phyloP scores from a whole-genome alignment of 2,888 invertebrate species.

The Dorcus parallelipipedus region DNA sequence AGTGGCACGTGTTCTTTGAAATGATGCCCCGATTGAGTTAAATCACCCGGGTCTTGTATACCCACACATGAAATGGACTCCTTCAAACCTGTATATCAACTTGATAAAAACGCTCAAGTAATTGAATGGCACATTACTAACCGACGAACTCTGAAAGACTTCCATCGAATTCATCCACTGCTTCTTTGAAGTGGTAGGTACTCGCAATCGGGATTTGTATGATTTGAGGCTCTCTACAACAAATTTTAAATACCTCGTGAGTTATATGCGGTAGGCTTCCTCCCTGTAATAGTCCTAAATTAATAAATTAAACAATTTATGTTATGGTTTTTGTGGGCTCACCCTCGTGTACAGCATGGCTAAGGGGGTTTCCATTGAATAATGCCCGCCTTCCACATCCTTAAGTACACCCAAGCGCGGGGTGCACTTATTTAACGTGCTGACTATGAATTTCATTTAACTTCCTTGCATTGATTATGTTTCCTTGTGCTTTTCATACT shows the following conservation, averaged over 20 bases:
- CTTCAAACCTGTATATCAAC: conserved; percentile 50
- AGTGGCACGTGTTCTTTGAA: conserved; percentile 67
- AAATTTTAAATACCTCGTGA: conserved; percentile 67
- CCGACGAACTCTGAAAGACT: conserved; percentile 67
- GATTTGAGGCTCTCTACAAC: conserved; percentile 59
- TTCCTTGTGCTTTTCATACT: too few relatives aligned
- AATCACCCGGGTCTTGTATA: conserved; percentile 68
- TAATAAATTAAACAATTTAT: conserved; percentile 1
- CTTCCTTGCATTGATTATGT: too few relatives aligned
- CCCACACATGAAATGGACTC: conserved; percentile 53
- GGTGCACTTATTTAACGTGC: conserved; percentile 45
- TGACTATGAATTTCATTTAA: too few relatives aligned
- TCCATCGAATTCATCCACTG: conserved; percentile 61
- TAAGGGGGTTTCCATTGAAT: conserved; percentile 68
- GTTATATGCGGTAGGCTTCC: conserved; percentile 83
- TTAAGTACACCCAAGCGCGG: conserved; percentile 66
- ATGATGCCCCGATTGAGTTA: conserved; percentile 68
- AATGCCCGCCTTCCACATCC: conserved; percentile 56
- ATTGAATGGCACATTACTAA: conserved; percentile 5
- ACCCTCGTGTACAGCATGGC: conserved; percentile 74
- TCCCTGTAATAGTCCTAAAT: conserved; percentile 53
- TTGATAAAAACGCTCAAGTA: conserved; percentile 1
- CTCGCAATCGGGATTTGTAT: conserved; percentile 72
- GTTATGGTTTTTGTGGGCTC: conserved; percentile 21
- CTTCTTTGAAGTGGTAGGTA: conserved; percentile 60